phyloP scores from a whole-genome alignment of 1,140 invertebrate genomes.

The Lerema accius region DNA sequence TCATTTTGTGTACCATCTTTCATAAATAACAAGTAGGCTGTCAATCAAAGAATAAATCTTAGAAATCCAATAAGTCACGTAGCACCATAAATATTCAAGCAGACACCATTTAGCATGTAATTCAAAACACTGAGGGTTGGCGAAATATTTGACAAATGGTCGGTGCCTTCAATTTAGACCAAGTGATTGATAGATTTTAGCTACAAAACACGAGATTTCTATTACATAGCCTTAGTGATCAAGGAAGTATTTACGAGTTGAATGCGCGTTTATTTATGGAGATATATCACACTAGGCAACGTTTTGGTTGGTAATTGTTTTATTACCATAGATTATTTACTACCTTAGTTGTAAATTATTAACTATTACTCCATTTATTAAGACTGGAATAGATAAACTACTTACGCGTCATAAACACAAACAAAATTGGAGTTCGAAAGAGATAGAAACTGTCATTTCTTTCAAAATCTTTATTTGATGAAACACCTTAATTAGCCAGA shows the following conservation, averaged over 20 bases:
- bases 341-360: too few species aligned
- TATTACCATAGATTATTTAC: too few species aligned
- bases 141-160: conserved; percentile 33
- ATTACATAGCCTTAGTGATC: conserved; percentile 6
- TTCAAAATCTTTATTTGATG: too few species aligned
- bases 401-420: too few species aligned
- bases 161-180: conserved; percentile 29
- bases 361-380: too few species aligned
- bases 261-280: too few species aligned
- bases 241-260: background rate
- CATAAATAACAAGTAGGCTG: conserved; percentile 20
- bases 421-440: too few species aligned
- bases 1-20: background rate
- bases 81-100: conserved; percentile 33
- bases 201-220: conserved; percentile 36
- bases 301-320: too few species aligned
- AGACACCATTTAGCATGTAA: conserved; percentile 35
- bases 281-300: too few species aligned
- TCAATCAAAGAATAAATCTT: conserved; percentile 31
- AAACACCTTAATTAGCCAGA: too few species aligned
- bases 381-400: too few species aligned
- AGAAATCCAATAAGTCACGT: conserved; percentile 34
- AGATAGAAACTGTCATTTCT: too few species aligned
- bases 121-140: conserved; percentile 30
- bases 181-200: conserved; percentile 41